These are phyloP conservation scores for Gasterosteus nipponicus DNA, from an alignment of 2,113 vertebrate genomes.

Conservation along the genomic window DNA sequence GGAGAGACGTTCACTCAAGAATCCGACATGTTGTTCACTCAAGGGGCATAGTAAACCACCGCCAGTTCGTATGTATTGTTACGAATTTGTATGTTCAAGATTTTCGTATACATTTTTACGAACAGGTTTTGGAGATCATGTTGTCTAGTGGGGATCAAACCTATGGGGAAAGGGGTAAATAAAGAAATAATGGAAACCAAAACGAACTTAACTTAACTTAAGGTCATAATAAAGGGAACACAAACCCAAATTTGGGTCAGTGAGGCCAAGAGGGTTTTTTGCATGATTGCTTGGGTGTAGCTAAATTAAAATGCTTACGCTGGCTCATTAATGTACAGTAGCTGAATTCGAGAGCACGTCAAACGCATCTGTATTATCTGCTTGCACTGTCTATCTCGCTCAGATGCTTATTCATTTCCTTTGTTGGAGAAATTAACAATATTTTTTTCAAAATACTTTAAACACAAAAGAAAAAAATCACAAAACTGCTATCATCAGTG, in stretches of 20 bases:
- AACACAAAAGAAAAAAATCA: not conserved
- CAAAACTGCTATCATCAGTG: not conserved
- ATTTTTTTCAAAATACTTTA: not conserved
- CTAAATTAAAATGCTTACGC: constrained; percentile 29
- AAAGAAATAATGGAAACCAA: not conserved
- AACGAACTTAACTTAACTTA: constrained; percentile 14
- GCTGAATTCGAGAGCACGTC: constrained; percentile 21
- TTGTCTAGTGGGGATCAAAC: not conserved
- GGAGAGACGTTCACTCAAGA: no score
- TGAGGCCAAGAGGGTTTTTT: not conserved
- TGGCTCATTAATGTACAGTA: constrained; percentile 10
- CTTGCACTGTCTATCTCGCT: constrained; percentile 1
- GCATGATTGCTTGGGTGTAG: constrained; percentile 19
- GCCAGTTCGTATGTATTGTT: no score
- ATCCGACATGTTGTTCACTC: no score
- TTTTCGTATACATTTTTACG: no score
- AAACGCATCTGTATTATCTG: constrained; percentile 21
- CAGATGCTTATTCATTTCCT: constrained; percentile 1
- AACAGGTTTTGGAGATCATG: no score
- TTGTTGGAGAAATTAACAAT: constrained; percentile 1
- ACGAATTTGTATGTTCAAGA: no score
- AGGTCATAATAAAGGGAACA: no score
- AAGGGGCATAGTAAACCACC: no score
- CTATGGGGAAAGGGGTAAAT: not conserved
- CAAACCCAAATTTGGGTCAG: no score